These are phyloP conservation scores for Ormyrus labotus DNA, from an alignment of 2,888 invertebrate species.

Conservation along the genomic window DNA sequence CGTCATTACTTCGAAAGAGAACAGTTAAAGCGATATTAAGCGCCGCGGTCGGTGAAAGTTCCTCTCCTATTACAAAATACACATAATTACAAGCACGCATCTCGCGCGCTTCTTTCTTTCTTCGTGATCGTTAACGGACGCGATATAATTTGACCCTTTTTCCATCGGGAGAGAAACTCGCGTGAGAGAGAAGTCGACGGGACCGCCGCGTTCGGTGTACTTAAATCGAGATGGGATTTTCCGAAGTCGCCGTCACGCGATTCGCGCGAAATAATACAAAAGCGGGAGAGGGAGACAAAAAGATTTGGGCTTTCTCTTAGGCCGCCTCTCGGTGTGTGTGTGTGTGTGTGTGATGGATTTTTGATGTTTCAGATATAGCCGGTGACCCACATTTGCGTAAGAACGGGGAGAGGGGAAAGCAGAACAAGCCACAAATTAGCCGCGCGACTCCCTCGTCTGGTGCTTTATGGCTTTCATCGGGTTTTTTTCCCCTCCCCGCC, in stretches of 20 bases:
- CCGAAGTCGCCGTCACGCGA: slow-evolving; percentile 19
- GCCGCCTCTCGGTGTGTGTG: neutral
- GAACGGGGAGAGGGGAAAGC: neutral
- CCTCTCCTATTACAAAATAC: slow-evolving; percentile 22
- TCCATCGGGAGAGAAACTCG: neutral
- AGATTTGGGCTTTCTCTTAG: slow-evolving; percentile 29
- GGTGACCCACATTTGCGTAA: slow-evolving; percentile 24
- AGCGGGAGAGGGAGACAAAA: neutral
- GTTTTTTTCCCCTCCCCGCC: too few relatives aligned
- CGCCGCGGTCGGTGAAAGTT: neutral
- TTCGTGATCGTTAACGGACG: neutral
- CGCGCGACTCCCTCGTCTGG: neutral
- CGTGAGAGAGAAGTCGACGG: neutral
- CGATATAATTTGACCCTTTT: slow-evolving; percentile 1
- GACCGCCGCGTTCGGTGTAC: neutral
- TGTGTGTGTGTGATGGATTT: slow-evolving; percentile 1
- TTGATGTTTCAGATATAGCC: slow-evolving; percentile 10
- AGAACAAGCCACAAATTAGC: slow-evolving; percentile 2
- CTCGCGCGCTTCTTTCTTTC: neutral
- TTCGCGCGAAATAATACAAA: neutral
- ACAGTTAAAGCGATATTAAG: neutral
- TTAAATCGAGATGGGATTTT: neutral
- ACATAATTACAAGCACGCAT: slow-evolving; percentile 12
- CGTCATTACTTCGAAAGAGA: too few relatives aligned
- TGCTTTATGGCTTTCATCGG: slow-evolving; percentile 25